phyloP scores from a whole-genome alignment of 2,113 vertebrate genomes.

The Cebidichthys violaceus region DNA sequence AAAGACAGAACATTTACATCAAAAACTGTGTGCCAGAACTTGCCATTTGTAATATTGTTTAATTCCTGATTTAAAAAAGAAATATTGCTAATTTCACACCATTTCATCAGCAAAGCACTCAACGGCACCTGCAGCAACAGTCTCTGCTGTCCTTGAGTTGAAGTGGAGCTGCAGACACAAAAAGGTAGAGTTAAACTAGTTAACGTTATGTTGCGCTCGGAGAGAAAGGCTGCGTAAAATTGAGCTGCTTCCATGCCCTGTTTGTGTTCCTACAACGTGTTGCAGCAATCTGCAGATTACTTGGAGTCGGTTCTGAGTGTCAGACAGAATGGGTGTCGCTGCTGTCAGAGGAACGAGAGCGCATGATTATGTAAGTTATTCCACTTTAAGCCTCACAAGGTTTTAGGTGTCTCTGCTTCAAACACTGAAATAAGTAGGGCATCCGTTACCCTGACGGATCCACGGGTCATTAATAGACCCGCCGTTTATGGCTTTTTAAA shows the following conservation, averaged over 20 bases:
- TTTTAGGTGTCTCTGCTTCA: conserved; percentile 31
- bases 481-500: conserved; percentile 31
- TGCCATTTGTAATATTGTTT: neutral
- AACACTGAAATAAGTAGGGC: conserved; percentile 42
- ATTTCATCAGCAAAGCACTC: neutral
- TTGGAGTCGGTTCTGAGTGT: neutral
- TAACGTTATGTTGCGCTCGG: neutral
- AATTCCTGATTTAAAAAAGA: neutral
- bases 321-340: neutral
- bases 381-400: neutral
- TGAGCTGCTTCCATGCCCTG: neutral
- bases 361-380: conserved; percentile 13
- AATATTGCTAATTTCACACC: neutral
- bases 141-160: neutral
- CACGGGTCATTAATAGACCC: conserved; percentile 30
- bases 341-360: conserved; percentile 13
- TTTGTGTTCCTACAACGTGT: neutral
- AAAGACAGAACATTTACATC: neutral
- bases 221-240: neutral
- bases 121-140: neutral
- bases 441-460: conserved; percentile 20
- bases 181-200: neutral
- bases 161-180: neutral
- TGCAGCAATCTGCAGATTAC: neutral
- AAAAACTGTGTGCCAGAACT: neutral